Evolutionary conservation across 1,140 invertebrate species (phyloP), one percentile per base, ranked within the genome.

Genomic region (Ooceraea biroi): DNA sequence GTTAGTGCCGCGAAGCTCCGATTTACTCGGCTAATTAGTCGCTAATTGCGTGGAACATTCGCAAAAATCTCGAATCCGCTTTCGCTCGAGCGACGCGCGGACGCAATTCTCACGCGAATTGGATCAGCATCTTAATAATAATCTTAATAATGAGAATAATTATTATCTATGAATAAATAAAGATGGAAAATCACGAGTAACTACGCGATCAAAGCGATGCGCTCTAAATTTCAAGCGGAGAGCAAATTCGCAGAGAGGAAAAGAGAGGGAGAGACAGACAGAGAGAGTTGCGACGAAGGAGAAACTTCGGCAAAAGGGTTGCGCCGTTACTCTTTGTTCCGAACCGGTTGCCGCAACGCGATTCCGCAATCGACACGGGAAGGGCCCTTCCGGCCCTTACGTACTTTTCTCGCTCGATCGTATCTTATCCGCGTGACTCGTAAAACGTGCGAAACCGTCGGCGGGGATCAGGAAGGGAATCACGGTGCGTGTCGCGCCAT

Each of bases 401-500:
- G 76, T 50, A 69, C 72, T 60, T 83, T 78, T 30, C 72, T 83
- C n/a, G 73, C 25, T 19, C 82, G 82, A 83, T 83, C 58, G 36
- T 77, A 83, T 83, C 82, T 83, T 76, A 55, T 77, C 71, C 71
- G 46, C 72, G 48, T 46, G 60, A 77, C 71, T 65, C 72, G 72
- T 76, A 61, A 55, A 83, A 83, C 68, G 80, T 83, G 69, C 46
- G 82, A 83, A 83, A 77, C 82, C 72, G 72, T 76, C 30, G 82
- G 48, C 50, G 14, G 61, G 73, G 72, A 55, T 55, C 69, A 27
- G 58, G 72, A 77, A 65, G 82, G 72, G 72, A 83, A 83, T 83
- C 73, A 83, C 72, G 71, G n/a, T 83, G 82, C 82, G 82, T 83
- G 82, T 83, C 82, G 82, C 58, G 25, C 46, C 60, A n/a, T 66